These are phyloP conservation scores for Cryptocephalus moraei DNA, from an alignment of 2,888 invertebrate genomes.

Conservation along the genomic window DNA sequence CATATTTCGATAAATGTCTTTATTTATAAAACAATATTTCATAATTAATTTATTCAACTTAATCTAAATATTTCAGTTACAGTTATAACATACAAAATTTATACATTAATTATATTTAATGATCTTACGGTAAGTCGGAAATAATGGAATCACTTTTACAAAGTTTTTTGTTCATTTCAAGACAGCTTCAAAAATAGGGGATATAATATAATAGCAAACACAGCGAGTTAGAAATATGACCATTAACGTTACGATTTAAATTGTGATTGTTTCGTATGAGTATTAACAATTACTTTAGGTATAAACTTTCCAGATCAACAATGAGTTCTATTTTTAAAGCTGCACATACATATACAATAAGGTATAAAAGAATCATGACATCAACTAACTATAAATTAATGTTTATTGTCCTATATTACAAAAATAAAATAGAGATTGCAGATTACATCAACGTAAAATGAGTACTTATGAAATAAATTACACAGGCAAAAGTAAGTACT, in stretches of 20 bases:
- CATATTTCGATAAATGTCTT: constrained; percentile 17
- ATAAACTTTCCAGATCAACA: no score
- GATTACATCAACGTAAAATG: constrained; percentile 1
- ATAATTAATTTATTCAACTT: constrained; percentile 31
- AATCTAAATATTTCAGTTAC: constrained; percentile 32
- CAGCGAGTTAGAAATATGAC: no score
- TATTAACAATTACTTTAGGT: no score
- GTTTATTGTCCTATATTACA: constrained; percentile 24
- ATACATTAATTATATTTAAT: constrained; percentile 20
- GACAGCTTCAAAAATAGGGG: no score
- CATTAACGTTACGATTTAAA: no score
- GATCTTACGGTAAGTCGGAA: neutral
- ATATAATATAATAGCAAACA: no score
- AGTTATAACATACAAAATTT: constrained; percentile 32
- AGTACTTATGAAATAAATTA: constrained; percentile 1
- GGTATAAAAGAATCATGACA: no score
- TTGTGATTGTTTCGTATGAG: no score
- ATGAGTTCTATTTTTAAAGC: no score
- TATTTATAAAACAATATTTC: constrained; percentile 37
- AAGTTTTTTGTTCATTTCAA: neutral
- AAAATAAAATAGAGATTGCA: constrained; percentile 13
- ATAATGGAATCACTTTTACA: constrained; percentile 2
- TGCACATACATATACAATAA: no score
- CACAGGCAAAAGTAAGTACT: neutral
- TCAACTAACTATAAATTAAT: constrained; percentile 7